Evolutionary conservation across 1,140 invertebrate species (phyloP).

Genomic region (Ectropis grisescens): DNA sequence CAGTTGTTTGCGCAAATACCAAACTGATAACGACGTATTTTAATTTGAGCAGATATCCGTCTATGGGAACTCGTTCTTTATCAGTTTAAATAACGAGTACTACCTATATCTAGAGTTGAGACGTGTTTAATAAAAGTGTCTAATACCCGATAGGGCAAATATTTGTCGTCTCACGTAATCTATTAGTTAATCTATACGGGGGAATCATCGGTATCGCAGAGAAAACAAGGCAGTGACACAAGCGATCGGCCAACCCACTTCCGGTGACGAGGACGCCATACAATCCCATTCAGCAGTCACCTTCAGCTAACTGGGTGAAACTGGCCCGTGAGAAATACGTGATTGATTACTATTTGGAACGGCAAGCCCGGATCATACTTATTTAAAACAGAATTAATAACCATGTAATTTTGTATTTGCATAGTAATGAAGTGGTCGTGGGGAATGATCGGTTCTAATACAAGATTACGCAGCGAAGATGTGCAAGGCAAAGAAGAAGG

Average conservation of each 20-base stretch:
- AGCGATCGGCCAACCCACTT: slow-evolving; percentile 38
- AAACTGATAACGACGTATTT: slow-evolving; percentile 56
- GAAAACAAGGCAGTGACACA: slow-evolving; percentile 32
- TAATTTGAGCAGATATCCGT: slow-evolving; percentile 41
- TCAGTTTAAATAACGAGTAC: slow-evolving; percentile 4
- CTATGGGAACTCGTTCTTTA: slow-evolving; percentile 23
- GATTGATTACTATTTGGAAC: slow-evolving; percentile 13
- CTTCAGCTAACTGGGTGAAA: slow-evolving; percentile 31
- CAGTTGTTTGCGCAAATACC: slow-evolving; percentile 60
- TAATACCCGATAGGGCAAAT: too few relatives aligned
- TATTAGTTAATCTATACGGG: slow-evolving; percentile 4
- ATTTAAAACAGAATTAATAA: too few relatives aligned
- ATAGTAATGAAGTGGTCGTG: too few relatives aligned
- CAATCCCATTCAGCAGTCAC: slow-evolving; percentile 42
- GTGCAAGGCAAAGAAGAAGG: too few relatives aligned
- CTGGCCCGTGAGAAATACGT: slow-evolving; percentile 43
- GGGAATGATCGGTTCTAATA: too few relatives aligned
- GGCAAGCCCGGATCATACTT: too few relatives aligned
- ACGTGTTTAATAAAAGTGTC: too few relatives aligned
- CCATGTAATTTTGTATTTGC: too few relatives aligned
- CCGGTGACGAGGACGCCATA: slow-evolving; percentile 24
- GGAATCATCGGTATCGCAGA: slow-evolving; percentile 10
- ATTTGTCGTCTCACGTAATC: too few relatives aligned
- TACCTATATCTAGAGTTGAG: too few relatives aligned
- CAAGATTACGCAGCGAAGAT: too few relatives aligned